Conservation (phyloP, 1,140 invertebrate genomes). For the Monochamus saltuarius region DNA sequence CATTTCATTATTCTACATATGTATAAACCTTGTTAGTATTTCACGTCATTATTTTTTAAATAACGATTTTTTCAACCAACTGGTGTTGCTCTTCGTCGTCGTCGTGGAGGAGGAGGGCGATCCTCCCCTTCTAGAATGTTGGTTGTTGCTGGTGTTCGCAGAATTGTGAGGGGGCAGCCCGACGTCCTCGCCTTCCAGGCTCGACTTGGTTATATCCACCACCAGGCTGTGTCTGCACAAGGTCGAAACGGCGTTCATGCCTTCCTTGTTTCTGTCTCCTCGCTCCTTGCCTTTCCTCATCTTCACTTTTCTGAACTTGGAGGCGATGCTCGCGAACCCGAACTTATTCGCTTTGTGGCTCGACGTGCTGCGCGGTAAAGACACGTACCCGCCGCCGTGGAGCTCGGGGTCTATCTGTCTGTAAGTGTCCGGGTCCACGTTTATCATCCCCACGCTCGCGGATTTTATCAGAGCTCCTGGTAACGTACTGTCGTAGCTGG, state of each 20-base stretch:
- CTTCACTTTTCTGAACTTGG: slow-evolving; percentile 61
- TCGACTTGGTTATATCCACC: slow-evolving; percentile 54
- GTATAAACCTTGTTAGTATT: too few species aligned
- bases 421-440: slow-evolving; percentile 61
- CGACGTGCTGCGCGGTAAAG: slow-evolving; percentile 42
- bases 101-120: too few species aligned
- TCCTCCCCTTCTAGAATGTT: too few species aligned
- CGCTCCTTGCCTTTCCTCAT: slow-evolving; percentile 51
- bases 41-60: too few species aligned
- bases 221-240: slow-evolving; percentile 68
- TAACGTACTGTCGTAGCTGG: slow-evolving; percentile 50
- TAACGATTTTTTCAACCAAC: too few species aligned
- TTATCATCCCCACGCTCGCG: slow-evolving; percentile 72
- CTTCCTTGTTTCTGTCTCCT: slow-evolving; percentile 45
- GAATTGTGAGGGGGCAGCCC: neutral
- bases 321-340: slow-evolving; percentile 64
- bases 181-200: neutral
- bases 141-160: too few species aligned
- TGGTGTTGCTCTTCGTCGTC: too few species aligned
- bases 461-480: slow-evolving; percentile 60
- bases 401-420: slow-evolving; percentile 51
- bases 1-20: too few species aligned
- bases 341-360: slow-evolving; percentile 53
- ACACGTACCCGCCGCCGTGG: slow-evolving; percentile 44
- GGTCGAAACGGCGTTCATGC: slow-evolving; percentile 60